Conservation (phyloP, 2,888 invertebrate genomes). For the Eilema caniola region DNA sequence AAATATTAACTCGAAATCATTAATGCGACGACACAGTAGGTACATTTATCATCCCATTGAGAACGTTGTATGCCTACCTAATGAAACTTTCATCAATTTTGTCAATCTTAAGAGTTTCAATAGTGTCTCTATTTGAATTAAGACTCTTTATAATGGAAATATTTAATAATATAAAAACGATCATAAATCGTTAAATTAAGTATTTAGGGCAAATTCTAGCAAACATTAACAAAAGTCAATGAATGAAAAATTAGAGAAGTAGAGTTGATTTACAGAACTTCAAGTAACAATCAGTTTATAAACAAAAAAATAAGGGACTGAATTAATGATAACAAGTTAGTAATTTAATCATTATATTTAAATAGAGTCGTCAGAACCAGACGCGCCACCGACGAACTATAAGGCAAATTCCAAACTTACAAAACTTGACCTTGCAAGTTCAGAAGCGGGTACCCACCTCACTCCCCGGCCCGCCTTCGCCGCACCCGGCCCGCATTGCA, state of each 20-base stretch:
- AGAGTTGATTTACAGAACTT: not conserved
- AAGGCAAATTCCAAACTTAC: constrained; percentile 71
- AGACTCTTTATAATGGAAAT: no score
- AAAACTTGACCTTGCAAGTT: constrained; percentile 82
- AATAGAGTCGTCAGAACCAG: constrained; percentile 60
- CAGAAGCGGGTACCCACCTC: constrained; percentile 64
- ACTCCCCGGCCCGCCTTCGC: constrained; percentile 51
- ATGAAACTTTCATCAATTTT: no score
- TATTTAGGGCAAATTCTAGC: not conserved
- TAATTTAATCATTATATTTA: constrained; percentile 40
- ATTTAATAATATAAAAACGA: no score
- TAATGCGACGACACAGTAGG: not conserved
- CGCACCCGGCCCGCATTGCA: constrained; percentile 80
- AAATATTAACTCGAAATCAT: not conserved
- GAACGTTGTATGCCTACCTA: no score
- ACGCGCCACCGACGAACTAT: no score
- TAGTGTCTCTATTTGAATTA: no score
- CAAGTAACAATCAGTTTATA: constrained; percentile 15
- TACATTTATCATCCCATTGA: not conserved
- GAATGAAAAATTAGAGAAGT: not conserved
- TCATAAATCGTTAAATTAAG: no score
- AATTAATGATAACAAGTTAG: constrained; percentile 26
- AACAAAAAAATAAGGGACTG: constrained; percentile 34
- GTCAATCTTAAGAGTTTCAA: no score
- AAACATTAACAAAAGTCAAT: not conserved